Conservation (phyloP, 2,888 invertebrate species). For the Punctoribates punctum region DNA sequence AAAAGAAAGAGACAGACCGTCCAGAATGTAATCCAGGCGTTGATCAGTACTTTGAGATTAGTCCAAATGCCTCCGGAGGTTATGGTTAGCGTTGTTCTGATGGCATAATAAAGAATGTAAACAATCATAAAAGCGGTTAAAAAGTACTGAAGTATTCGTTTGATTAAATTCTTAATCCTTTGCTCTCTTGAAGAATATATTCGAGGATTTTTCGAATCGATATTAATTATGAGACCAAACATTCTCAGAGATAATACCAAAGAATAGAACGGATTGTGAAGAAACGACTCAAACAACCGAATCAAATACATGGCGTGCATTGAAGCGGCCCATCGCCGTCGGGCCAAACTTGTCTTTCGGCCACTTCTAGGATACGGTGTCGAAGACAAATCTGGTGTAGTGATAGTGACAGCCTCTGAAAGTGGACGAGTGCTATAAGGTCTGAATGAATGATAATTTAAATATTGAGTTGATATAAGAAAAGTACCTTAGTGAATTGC, state of each 20-base stretch:
- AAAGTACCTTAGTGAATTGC: neutral
- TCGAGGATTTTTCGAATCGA: neutral
- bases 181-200: neutral
- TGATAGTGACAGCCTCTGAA: neutral
- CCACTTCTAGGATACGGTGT: neutral
- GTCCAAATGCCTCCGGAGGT: conserved; percentile 1
- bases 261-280: conserved; percentile 20
- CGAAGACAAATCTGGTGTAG: neutral
- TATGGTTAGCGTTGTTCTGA: neutral
- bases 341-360: neutral
- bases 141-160: neutral
- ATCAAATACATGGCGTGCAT: conserved; percentile 22
- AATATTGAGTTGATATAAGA: too few relatives aligned
- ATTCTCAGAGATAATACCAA: neutral
- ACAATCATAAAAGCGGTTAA: conserved; percentile 12
- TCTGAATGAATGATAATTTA: too few relatives aligned
- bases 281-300: conserved; percentile 12
- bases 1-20: neutral
- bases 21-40: conserved; percentile 16
- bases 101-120: conserved; percentile 20
- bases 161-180: neutral
- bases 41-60: conserved; percentile 18
- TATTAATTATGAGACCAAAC: neutral
- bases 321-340: conserved; percentile 1
- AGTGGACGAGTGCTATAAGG: neutral